phyloP scores from a whole-genome alignment of 2,113 vertebrate genomes.

The Tragelaphus strepsiceros region DNA sequence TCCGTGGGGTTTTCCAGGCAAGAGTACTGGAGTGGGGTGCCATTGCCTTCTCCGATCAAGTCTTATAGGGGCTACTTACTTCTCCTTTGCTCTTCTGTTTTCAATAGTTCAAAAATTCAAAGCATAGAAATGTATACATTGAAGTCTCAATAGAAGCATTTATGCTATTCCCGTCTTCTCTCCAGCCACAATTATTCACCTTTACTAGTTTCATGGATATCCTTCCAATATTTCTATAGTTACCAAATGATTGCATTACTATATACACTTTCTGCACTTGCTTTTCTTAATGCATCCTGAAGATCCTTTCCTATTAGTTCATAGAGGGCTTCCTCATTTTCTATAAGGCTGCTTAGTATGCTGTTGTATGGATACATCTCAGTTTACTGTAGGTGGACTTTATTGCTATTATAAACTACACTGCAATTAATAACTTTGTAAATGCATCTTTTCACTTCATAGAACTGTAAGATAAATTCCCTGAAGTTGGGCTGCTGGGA shows the following conservation, averaged over 20 bases:
- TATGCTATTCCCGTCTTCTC: background rate
- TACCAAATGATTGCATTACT: background rate
- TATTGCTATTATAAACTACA: background rate
- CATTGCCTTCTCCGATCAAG: background rate
- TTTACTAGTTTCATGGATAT: background rate
- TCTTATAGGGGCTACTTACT: background rate
- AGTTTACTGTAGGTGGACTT: background rate
- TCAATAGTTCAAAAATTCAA: background rate
- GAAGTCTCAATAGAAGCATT: background rate
- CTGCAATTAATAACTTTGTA: background rate
- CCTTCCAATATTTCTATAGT: background rate
- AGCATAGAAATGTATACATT: background rate
- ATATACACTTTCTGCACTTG: background rate
- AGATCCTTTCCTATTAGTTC: slow-evolving; percentile 8
- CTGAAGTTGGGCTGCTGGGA: background rate
- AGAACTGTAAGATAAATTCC: background rate
- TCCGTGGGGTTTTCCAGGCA: too few relatives aligned
- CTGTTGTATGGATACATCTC: background rate
- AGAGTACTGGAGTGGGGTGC: too few relatives aligned
- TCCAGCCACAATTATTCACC: background rate
- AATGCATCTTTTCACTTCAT: background rate
- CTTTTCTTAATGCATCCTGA: background rate
- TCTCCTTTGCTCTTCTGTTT: background rate
- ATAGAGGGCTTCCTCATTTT: background rate
- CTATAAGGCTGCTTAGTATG: background rate